Evolutionary conservation across 2,113 vertebrate species (phyloP), one percentile per base, ranked within the genome.

Genomic region (Sorex fumeus): DNA sequence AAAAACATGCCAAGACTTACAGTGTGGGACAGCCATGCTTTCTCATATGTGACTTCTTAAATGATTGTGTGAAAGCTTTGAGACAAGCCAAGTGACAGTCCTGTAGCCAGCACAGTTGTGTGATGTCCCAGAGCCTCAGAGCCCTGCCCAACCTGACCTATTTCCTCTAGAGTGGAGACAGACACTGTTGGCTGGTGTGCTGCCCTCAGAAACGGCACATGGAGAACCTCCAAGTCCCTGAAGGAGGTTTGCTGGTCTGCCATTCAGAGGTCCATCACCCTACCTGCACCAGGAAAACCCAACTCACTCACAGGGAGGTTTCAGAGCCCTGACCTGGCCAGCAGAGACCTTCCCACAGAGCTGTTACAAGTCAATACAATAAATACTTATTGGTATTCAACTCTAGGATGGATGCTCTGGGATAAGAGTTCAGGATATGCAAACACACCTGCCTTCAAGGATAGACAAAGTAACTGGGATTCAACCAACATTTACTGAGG

Each of bases 381-480:
- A 95, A 93, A 89, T 83, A 92, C 88, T 83, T 95, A 84, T 28
- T 94, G 95, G 90, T 93, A 87, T 60, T 85, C 34, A 30, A n/a
- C 18, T 45, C 0, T 0, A 27, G 43, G 84, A 25, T 93, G 95
- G 90, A 84, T 89, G 91, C 84, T 84, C 16, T 76, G 62, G 45
- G 28, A 18, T 19, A 67, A 32, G 43, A 32, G n/a, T 71, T 91
- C 45, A 50, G 84, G 83, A 96, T 62, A 71, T 11, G 30, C 19
- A 45, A 88, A 80, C 67, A 62, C 28, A 79, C 80, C 87, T 87
- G 71, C 81, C 62, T 93, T 87, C 43, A 27, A 76, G 67, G 67
- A 69, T 6, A 19, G 77, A 27, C 80, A 32, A 2, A 28, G 50
- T n/a, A 12, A 21, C 43, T 53, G 67, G 82, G 53, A 79, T 69